Percentiles rank a stretch among this genome's conserved stretches.
Conservation (phyloP, 37 sponge, comb jelly and placozoan genomes). For the Geodia barretti region DNA sequence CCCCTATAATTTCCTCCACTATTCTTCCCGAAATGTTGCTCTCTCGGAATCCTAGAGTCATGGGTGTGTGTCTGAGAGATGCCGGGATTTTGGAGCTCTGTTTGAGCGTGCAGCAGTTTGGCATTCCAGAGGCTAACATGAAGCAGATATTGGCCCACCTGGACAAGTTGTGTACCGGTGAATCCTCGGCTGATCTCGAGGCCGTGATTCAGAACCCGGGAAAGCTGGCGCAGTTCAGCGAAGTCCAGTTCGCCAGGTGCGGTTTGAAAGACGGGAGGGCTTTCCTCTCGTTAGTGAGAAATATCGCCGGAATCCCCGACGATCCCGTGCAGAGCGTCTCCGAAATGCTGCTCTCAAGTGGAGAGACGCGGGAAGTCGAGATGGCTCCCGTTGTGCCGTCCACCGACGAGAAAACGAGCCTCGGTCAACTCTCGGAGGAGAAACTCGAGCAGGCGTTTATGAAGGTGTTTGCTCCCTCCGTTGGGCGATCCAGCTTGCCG, state of each 20-base stretch:
- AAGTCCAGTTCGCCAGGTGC: conserved; percentile 31
- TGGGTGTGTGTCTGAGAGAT: neutral
- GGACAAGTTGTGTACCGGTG: conserved; percentile 7
- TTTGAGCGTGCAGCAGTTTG: conserved; percentile 52
- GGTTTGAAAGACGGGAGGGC: conserved; percentile 3
- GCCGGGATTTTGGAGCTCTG: conserved; percentile 25
- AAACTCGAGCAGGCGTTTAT: neutral
- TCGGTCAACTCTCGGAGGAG: neutral
- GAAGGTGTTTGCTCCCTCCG: conserved; percentile 16
- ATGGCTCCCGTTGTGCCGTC: neutral
- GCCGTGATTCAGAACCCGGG: conserved; percentile 7
- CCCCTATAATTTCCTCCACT: conserved; percentile 7
- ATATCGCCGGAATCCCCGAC: neutral
- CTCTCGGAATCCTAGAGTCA: neutral
- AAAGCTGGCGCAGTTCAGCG: conserved; percentile 1
- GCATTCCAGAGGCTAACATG: conserved; percentile 29
- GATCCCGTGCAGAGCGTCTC: neutral
- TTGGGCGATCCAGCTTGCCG: neutral
- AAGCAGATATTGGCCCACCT: conserved; percentile 19
- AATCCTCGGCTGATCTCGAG: neutral
- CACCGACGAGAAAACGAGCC: neutral
- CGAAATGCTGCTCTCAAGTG: neutral
- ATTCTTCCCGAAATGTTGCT: conserved; percentile 11
- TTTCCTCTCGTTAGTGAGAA: conserved; percentile 29
- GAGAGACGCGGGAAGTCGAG: neutral